Conservation (phyloP, 1,140 invertebrate species). For the Gryllus bimaculatus region DNA sequence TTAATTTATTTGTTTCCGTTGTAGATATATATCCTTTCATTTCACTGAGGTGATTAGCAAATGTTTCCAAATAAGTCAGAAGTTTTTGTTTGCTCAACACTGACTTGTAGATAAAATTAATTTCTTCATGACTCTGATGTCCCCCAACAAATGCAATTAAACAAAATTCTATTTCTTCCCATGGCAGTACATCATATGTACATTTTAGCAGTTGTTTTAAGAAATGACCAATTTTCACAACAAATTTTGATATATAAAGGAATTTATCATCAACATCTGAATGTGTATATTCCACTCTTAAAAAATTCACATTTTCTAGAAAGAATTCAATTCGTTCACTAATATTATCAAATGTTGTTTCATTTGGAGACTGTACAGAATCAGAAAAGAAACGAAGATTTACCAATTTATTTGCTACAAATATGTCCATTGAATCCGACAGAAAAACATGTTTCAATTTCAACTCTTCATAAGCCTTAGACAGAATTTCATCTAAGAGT, state of each 20-base stretch:
- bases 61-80: neutral
- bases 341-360: neutral
- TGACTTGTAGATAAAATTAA: constrained; percentile 20
- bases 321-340: constrained; percentile 11
- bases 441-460: constrained; percentile 17
- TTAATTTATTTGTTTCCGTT: neutral
- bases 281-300: constrained; percentile 7
- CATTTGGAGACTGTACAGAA: neutral
- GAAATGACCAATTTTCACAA: constrained; percentile 22
- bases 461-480: constrained; percentile 20
- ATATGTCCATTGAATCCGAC: constrained; percentile 19
- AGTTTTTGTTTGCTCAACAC: neutral
- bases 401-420: constrained; percentile 19
- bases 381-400: constrained; percentile 11
- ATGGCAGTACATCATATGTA: constrained; percentile 23
- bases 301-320: constrained; percentile 9
- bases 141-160: constrained; percentile 22
- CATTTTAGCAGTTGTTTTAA: constrained; percentile 23
- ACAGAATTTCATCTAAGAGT: constrained; percentile 10
- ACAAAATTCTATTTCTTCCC: constrained; percentile 27
- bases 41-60: constrained; percentile 11
- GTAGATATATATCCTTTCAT: neutral
- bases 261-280: constrained; percentile 15
- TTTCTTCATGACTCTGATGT: constrained; percentile 20
- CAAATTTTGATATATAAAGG: constrained; percentile 9